phyloP scores from a whole-genome alignment of 2,113 vertebrate genomes.

The Psilopogon haemacephalus region DNA sequence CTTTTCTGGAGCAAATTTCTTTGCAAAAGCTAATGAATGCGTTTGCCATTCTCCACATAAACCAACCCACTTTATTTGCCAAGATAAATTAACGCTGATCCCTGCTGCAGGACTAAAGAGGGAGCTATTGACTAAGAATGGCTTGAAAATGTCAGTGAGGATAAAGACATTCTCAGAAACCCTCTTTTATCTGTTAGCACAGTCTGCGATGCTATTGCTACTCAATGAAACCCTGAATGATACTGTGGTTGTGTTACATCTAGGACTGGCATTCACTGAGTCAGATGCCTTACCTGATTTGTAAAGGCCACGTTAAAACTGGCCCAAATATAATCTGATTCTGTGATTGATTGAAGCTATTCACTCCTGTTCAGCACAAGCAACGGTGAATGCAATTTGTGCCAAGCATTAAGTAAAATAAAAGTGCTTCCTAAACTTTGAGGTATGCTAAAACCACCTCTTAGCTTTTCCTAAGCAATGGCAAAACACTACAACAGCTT shows the following conservation, averaged over 20 bases:
- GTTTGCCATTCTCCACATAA: background rate
- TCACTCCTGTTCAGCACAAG: background rate
- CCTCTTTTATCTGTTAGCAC: background rate
- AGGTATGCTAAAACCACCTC: background rate
- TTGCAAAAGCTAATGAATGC: background rate
- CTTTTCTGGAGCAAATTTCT: background rate
- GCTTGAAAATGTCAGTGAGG: background rate
- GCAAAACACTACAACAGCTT: background rate
- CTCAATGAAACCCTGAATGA: slow-evolving; percentile 15
- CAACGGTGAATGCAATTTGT: background rate
- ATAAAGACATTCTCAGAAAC: slow-evolving; percentile 12
- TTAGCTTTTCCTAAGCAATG: background rate
- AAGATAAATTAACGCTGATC: slow-evolving; percentile 1
- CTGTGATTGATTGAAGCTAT: background rate
- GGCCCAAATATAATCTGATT: background rate
- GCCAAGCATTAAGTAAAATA: background rate
- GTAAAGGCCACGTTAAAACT: background rate
- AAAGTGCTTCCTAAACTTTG: background rate
- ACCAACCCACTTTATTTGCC: background rate
- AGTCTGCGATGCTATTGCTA: background rate
- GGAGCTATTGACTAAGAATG: slow-evolving; percentile 74
- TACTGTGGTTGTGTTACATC: background rate
- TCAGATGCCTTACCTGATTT: background rate
- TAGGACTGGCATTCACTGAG: background rate
- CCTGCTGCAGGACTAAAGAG: slow-evolving; percentile 68